Evolutionary conservation across 2,113 vertebrate genomes (phyloP), one percentile per base, ranked within the genome.

Genomic region (Gorsachius goisagi): DNA sequence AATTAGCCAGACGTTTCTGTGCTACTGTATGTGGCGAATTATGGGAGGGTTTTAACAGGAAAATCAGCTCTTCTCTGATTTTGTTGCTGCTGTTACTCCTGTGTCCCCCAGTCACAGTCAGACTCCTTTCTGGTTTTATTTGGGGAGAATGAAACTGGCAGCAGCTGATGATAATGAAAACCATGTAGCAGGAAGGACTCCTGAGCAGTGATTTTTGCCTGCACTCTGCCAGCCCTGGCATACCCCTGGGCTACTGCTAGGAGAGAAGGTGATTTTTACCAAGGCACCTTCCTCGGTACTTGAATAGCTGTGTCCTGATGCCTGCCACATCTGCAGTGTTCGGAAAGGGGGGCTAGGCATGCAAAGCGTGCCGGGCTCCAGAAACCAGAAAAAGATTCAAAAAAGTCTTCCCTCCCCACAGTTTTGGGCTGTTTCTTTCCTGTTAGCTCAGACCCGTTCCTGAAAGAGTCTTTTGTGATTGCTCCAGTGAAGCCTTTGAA

Each of bases 401-500:
- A 95, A 49, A 75, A 50, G 39, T 64, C 58, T 91, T 87, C 85
- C 66, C 72, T 95, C 59, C 67, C 69, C 6, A 3, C 58, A 64
- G 66, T 87, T 94, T 58, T 56, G 74, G 92, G 66, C 92, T 82
- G 69, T 92, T 97, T 87, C 90, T 92, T 97, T 95, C 94, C 94
- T 91, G 89, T 95, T 96, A 87, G 83, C 74, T 97, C 92, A 93
- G 84, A 75, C 80, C 78, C 2, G 3, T 47, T 93, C 68, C 89
- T 97, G 94, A 94, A 94, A 91, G 94, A 91, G 94, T 80, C 86
- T 83, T 93, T 95, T 96, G 90, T 95, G 90, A 71, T 87, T n/a
- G 73, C 78, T 90, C 66, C 80, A 95, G 86, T 66, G 80, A 59
- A 93, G 77, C 66, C 71, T 96, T 94, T 82, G 90, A 91, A 95